phyloP scores from a whole-genome alignment of 2,113 vertebrate genomes.

The Galemys pyrenaicus region DNA sequence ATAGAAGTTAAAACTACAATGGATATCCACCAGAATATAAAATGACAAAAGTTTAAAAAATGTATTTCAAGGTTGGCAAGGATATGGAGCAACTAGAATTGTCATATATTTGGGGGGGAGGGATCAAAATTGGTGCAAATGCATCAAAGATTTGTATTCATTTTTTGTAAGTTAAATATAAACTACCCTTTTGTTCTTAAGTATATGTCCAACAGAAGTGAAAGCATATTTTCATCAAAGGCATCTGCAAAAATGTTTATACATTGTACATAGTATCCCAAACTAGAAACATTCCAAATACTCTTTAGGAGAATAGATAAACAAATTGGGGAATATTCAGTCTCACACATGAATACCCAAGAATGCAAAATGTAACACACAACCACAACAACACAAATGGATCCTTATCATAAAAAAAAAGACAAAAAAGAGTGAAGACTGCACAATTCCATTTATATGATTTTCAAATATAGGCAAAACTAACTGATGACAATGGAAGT shows the following conservation, averaged over 20 bases:
- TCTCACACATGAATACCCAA: no score
- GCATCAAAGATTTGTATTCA: background rate
- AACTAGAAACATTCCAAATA: background rate
- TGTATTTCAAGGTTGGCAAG: background rate
- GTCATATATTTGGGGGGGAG: background rate
- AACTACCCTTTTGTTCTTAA: background rate
- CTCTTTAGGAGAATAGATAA: background rate
- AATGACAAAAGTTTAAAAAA: background rate
- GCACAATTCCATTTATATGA: background rate
- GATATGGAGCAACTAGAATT: background rate
- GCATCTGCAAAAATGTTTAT: background rate
- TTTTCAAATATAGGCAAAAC: background rate
- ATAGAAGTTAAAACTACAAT: constrained; percentile 14
- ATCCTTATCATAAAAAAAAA: background rate
- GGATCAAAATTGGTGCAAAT: constrained; percentile 15
- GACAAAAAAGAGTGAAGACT: background rate
- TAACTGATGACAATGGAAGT: background rate
- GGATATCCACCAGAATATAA: background rate
- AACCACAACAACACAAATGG: background rate
- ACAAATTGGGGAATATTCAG: background rate
- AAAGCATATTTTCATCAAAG: background rate
- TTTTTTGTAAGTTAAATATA: constrained; percentile 30
- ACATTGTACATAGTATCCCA: background rate
- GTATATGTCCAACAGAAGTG: background rate
- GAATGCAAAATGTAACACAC: background rate